Evolutionary conservation across 2,113 vertebrate genomes (phyloP).

Genomic region (Urocynchramus pylzowi): DNA sequence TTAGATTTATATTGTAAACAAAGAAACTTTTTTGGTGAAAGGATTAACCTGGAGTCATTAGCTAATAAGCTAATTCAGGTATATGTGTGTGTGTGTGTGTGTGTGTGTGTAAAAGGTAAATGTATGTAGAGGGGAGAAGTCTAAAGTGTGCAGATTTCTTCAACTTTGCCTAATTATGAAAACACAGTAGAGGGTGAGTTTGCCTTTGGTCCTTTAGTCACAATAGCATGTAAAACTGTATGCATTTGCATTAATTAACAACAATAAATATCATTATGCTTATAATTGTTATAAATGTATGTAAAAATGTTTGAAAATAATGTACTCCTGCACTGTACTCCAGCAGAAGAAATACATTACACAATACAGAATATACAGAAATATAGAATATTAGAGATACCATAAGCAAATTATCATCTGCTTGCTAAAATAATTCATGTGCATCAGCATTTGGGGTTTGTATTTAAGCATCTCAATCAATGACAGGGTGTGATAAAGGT

Average conservation of each 20-base stretch:
- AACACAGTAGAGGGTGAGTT: neutral
- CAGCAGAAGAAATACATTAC: neutral
- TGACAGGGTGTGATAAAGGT: neutral
- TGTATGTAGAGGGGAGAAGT: neutral
- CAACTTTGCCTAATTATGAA: neutral
- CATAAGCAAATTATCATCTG: neutral
- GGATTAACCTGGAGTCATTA: constrained; percentile 4
- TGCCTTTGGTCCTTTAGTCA: neutral
- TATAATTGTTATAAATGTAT: neutral
- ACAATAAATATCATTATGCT: neutral
- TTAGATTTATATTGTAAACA: neutral
- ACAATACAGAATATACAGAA: neutral
- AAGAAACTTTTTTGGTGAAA: neutral
- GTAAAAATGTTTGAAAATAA: neutral
- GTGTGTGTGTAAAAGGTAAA: neutral
- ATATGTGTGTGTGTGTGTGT: accelerated
- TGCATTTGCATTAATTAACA: neutral
- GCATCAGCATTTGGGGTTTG: neutral
- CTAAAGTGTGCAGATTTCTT: neutral
- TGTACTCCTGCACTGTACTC: neutral
- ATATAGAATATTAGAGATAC: neutral
- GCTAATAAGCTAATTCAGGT: neutral
- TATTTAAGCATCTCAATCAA: neutral
- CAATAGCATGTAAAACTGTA: neutral
- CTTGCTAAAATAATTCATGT: neutral